These are phyloP conservation scores for Gymnopithys bicolor DNA, from an alignment of 2,797 vertebrate genomes.

Conservation along the genomic window DNA sequence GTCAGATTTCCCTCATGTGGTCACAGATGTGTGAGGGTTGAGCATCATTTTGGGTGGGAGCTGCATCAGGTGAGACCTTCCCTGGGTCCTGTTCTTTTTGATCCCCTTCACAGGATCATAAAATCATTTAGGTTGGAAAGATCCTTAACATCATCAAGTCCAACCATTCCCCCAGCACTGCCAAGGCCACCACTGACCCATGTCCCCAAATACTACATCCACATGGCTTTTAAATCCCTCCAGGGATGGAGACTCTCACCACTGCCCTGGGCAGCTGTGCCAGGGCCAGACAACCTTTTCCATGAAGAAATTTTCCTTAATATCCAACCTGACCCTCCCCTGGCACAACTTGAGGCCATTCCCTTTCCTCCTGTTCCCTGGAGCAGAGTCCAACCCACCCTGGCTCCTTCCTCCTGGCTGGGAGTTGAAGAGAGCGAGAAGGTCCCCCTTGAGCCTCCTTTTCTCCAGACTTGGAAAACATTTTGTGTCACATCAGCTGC, in stretches of 20 bases:
- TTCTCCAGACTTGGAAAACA: background rate
- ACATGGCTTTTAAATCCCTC: fast-evolving
- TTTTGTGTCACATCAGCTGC: background rate
- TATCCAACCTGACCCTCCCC: background rate
- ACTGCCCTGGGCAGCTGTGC: background rate
- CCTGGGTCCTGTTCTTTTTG: background rate
- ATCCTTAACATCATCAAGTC: fast-evolving
- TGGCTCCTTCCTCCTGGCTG: fast-evolving
- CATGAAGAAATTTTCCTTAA: background rate
- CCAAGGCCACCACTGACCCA: fast-evolving
- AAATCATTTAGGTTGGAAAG: background rate
- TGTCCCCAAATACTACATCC: background rate
- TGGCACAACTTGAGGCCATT: fast-evolving
- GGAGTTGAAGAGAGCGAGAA: fast-evolving
- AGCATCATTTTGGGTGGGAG: background rate
- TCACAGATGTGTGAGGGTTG: fast-evolving
- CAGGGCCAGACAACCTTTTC: fast-evolving
- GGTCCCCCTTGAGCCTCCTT: background rate
- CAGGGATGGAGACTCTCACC: background rate
- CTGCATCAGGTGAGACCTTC: background rate
- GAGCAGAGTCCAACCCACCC: background rate
- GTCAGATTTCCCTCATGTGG: fast-evolving
- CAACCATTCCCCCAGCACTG: fast-evolving
- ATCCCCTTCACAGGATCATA: fast-evolving
- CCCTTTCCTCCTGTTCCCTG: background rate